A percentile compares a stretch with the other conserved stretches of the same genome.
Evolutionary conservation across 2,113 vertebrate species (phyloP).

Genomic region (Rhodinocichla rosea): DNA sequence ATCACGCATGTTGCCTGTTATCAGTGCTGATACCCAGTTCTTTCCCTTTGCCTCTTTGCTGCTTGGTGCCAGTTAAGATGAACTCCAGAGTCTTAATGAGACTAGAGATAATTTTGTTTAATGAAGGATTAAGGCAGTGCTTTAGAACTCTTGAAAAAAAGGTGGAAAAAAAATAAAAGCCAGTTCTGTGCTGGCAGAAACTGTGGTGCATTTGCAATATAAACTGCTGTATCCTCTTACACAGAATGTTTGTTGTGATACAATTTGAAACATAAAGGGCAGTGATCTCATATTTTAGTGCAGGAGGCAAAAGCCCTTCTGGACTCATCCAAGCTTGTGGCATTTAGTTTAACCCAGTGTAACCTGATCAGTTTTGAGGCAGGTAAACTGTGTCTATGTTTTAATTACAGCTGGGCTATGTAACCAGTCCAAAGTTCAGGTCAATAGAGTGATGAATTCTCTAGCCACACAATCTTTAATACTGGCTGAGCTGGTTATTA

Average conservation of each 20-base stretch:
- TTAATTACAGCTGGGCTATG: constrained; percentile 15
- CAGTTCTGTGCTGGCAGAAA: background rate
- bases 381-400: background rate
- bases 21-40: background rate
- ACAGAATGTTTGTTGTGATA: constrained; percentile 19
- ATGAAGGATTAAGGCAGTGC: constrained; percentile 24
- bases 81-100: constrained; percentile 49
- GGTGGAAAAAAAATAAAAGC: background rate
- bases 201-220: background rate
- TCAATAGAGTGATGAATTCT: background rate
- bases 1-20: background rate
- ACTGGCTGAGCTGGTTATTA: background rate
- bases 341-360: background rate
- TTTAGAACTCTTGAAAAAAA: background rate
- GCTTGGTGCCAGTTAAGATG: constrained; percentile 28
- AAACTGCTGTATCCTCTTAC: background rate
- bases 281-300: constrained; percentile 7
- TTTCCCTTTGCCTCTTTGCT: constrained; percentile 16
- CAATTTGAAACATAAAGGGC: background rate
- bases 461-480: constrained; percentile 13
- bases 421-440: background rate
- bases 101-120: constrained; percentile 55
- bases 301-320: background rate
- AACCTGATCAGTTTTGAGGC: background rate
- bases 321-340: background rate